phyloP scores from a whole-genome alignment of 2,113 vertebrate genomes.

The Cervus canadensis region DNA sequence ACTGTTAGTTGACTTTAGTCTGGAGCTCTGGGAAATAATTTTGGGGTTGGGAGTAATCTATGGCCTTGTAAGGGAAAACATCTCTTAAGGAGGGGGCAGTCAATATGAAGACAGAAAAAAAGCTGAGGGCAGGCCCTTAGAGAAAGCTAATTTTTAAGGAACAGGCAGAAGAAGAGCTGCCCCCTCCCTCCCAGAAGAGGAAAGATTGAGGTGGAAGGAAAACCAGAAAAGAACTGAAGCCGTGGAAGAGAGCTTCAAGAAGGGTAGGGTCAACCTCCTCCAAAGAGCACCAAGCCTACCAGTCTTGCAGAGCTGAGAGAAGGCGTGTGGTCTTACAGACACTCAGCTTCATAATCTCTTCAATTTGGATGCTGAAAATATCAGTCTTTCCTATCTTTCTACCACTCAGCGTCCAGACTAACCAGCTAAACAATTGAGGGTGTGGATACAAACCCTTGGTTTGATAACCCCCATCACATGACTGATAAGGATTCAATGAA shows the following conservation, averaged over 20 bases:
- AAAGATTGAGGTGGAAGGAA: background rate
- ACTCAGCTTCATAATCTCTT: background rate
- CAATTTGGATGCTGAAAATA: background rate
- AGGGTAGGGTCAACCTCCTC: rapidly evolving
- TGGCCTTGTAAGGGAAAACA: background rate
- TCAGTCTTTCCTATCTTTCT: background rate
- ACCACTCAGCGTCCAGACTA: background rate
- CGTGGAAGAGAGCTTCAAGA: background rate
- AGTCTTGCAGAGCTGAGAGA: background rate
- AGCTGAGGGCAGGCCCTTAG: background rate
- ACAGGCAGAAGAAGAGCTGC: background rate
- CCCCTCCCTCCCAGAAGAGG: background rate
- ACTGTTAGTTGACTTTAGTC: constrained; percentile 15
- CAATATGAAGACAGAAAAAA: background rate
- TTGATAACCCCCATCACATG: background rate
- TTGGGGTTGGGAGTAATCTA: background rate
- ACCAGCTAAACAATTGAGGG: background rate
- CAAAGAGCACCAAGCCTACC: background rate
- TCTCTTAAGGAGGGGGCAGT: background rate
- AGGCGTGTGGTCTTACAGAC: too few species aligned
- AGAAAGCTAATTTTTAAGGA: background rate
- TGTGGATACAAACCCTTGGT: background rate
- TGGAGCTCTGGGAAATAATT: background rate
- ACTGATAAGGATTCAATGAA: background rate
- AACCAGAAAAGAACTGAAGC: background rate